Base-by-base conservation (phyloP, 64 coral and sea anemone genomes). In the Stylophora pistillata region DNA sequence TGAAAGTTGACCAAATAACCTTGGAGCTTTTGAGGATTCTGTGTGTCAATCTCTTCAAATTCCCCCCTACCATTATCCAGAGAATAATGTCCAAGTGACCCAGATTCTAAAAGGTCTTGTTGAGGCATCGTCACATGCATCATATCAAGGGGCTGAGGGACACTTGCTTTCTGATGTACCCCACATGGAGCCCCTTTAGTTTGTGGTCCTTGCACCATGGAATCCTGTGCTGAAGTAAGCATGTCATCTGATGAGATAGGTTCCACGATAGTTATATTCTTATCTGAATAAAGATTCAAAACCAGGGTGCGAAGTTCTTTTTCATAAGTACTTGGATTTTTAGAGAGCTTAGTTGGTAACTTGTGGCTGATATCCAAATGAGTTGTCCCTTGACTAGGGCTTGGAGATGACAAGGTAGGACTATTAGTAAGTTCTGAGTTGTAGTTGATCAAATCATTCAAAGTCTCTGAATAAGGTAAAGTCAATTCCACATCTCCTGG, bases 231-330 rank as follows among this genome's bases (percentile, higher is more conserved):
- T 23, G 28, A 84, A 69, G 80, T 53, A 4, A 21, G 13, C 61
- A 41, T 84, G 18, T 84, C n/a, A 13, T 14, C 32, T 15, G 58
- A 53, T 27, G 66, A 61, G 15, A 47, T 30, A n/a, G 20, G 23
- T 23, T 25, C 20, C 13, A 20, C 12, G 10, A 1, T 53, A 18
- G 28, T 33, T n/a, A n/a, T 32, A 58, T 74, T 25, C 58, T 68
- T 63, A 30, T 91, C 90, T 70, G 90, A 86, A 56, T 91, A 91
- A 58, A 91, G 68, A 27, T 91, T 81, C 20, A 91, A 26, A 0
- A 91, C 90, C 5, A 86, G 20, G 23, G 52, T 55, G 9, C 74
- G 83, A 15, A 92, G 58, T 29, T 85, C 83, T 63, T 86, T 92
- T 56, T 92, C 90, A 34, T 77, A 86, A 66, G 57, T 62, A 18